Percentiles rank a stretch among this genome's conserved stretches.
Conservation (phyloP, 2,797 vertebrate genomes). For the Dallia pectoralis region DNA sequence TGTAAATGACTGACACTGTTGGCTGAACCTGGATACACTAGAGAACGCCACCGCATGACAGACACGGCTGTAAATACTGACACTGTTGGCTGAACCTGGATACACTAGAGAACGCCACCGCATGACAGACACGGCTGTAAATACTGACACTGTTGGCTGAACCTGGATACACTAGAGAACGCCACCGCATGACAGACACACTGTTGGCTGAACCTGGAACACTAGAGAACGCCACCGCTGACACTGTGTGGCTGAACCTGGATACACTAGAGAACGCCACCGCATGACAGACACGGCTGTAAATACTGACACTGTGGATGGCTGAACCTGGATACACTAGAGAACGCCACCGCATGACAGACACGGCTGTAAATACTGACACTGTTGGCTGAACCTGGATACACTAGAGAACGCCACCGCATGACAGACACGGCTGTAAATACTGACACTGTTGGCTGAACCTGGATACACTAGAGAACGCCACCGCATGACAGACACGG, state of each 20-base stretch:
- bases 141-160: constrained; percentile 52
- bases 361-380: constrained; percentile 38
- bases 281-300: constrained; percentile 22
- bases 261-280: constrained; percentile 33
- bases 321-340: constrained; percentile 47
- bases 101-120: constrained; percentile 28
- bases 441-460: constrained; percentile 50
- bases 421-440: constrained; percentile 35
- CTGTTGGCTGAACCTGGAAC: too few relatives aligned
- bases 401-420: constrained; percentile 29
- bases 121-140: constrained; percentile 31
- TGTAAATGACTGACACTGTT: constrained; percentile 44
- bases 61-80: constrained; percentile 38
- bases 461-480: constrained; percentile 34
- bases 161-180: constrained; percentile 35
- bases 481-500: constrained; percentile 19
- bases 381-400: constrained; percentile 50
- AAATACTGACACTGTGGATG: constrained; percentile 47
- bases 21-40: constrained; percentile 49
- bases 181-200: constrained; percentile 20
- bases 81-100: constrained; percentile 50
- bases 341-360: constrained; percentile 27
- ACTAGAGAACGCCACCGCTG: too few relatives aligned
- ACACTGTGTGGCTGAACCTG: constrained; percentile 49
- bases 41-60: constrained; percentile 29